phyloP scores from a whole-genome alignment of 2,888 invertebrate species.

The Phortica magna region DNA sequence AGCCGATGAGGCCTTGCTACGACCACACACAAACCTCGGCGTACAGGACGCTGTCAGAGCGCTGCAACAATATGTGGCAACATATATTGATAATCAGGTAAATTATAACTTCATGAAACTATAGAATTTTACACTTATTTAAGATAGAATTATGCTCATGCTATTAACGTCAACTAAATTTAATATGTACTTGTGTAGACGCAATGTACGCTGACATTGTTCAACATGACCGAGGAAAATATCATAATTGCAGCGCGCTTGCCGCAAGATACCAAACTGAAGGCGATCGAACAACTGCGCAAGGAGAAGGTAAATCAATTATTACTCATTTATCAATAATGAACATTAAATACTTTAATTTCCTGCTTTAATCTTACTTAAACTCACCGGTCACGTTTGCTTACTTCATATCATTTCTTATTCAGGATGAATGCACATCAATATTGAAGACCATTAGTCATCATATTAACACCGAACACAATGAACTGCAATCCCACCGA shows the following conservation, averaged over 20 bases:
- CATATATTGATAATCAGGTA: constrained; percentile 86
- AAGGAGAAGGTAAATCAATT: constrained; percentile 83
- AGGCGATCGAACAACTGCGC: constrained; percentile 83
- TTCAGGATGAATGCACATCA: constrained; percentile 90
- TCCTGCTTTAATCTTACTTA: no score
- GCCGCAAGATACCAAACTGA: constrained; percentile 82
- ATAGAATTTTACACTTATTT: neutral
- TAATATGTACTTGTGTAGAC: constrained; percentile 82
- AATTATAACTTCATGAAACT: constrained; percentile 51
- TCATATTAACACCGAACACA: constrained; percentile 90
- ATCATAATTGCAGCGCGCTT: constrained; percentile 90
- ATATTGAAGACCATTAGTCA: constrained; percentile 89
- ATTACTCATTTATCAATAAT: neutral
- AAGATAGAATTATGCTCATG: neutral
- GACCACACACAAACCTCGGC: constrained; percentile 89
- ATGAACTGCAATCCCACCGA: constrained; percentile 91
- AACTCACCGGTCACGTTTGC: no score
- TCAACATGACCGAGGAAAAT: constrained; percentile 92
- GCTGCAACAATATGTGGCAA: constrained; percentile 87
- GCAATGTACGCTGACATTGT: constrained; percentile 89
- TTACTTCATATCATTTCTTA: constrained; percentile 50
- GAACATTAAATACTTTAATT: neutral
- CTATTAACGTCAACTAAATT: neutral
- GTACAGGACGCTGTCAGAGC: constrained; percentile 91
- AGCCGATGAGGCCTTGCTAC: constrained; percentile 89